phyloP scores from a whole-genome alignment of 2,888 invertebrate genomes.

The Gerosis bhagava region DNA sequence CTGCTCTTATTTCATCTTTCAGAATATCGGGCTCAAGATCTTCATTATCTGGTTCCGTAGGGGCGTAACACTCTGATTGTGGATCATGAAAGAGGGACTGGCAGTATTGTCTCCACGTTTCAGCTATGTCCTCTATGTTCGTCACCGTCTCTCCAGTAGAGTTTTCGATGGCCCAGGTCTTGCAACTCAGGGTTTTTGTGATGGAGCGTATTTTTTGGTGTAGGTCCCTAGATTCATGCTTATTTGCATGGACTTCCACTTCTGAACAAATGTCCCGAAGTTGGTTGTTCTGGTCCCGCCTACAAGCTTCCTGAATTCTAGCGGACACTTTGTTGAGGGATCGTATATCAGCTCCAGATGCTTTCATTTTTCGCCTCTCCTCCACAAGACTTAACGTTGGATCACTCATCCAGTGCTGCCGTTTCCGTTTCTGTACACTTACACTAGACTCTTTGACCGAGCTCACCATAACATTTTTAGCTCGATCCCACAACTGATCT shows the following conservation, averaged over 20 bases:
- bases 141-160: no score
- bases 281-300: background rate
- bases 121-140: no score
- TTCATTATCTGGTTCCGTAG: no score
- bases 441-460: no score
- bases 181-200: background rate
- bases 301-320: background rate
- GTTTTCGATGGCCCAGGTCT: constrained; percentile 2
- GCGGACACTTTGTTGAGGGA: background rate
- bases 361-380: background rate
- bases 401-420: background rate
- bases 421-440: no score
- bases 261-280: background rate
- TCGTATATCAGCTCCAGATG: background rate
- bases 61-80: no score
- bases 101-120: no score
- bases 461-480: no score
- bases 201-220: background rate
- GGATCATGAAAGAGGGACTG: no score
- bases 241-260: background rate
- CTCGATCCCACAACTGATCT: no score
- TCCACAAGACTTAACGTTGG: background rate
- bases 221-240: background rate
- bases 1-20: background rate
- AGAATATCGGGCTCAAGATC: no score